These are phyloP conservation scores for Ginglymostoma cirratum DNA, from an alignment of 2,113 vertebrate species.

Conservation along the genomic window DNA sequence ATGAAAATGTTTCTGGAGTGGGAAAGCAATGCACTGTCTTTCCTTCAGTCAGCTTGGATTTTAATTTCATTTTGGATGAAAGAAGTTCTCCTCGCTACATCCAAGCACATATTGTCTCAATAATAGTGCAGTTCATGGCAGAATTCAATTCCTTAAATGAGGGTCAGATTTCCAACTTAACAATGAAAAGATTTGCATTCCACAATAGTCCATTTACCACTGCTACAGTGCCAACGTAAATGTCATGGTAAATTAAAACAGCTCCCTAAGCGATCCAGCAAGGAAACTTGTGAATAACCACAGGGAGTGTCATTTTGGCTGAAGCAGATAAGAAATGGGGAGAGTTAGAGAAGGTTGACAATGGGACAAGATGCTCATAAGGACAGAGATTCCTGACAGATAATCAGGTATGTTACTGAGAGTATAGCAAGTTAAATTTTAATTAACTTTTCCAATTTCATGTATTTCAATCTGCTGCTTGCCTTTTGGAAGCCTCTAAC, in stretches of 20 bases:
- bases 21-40: neutral
- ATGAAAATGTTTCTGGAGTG: neutral
- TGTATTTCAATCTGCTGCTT: neutral
- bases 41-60: neutral
- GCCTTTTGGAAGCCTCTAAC: neutral
- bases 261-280: neutral
- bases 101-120: neutral
- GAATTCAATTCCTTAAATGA: neutral
- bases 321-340: neutral
- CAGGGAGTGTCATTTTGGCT: neutral
- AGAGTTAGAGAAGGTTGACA: neutral
- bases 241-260: neutral
- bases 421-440: neutral
- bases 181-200: neutral
- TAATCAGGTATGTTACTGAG: neutral
- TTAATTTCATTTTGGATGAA: neutral
- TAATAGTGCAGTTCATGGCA: neutral
- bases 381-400: neutral
- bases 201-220: neutral
- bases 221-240: neutral
- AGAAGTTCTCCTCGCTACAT: neutral
- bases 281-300: neutral
- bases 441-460: neutral
- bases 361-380: neutral
- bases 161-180: neutral